Evolutionary conservation across 2,888 invertebrate genomes (phyloP), one percentile per base, ranked within the genome.

Genomic region (Matsumyia berberina): DNA sequence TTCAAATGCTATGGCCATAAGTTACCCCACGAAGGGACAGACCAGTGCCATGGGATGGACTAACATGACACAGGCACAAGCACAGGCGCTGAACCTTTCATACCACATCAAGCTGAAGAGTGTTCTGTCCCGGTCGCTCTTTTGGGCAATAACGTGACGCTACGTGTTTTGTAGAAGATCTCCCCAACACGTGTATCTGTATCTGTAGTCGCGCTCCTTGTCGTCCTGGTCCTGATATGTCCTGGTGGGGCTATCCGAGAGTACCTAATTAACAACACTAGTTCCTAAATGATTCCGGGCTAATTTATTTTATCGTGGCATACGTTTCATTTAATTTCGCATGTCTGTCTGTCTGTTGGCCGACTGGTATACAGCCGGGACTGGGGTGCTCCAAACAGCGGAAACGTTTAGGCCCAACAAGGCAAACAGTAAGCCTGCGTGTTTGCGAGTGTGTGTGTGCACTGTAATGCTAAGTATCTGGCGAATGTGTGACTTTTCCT

Each of bases 1-100:
- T 90, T 91, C 90, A 90, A 91, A 91, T 91, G 91, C 90, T 70
- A 90, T 89, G 90, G 90, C 91, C 90, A 91, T 91, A 91, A 91
- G 90, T 91, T 90, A 89, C 89, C 80, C 55, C 66, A 53, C 33
- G 60, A 57, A 64, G 62, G 70, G 55, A 60, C 79, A 82, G 86
- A 80, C n/a, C 86, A 86, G 73, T 81, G 69, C 76, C 24, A 24
- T 64, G 82, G 46, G 17, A 29, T 49, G 46, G 60, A 12, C 44
- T 51, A 58, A 66, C 79, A 72, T 72, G 72, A 58, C 73, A 73
- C 37, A 58, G 62, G 69, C 69, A 74, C 74, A 72, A 73, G 79
- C 60, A 73, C 58, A 60, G 62, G 53, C 73, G 78, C 72, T 80
- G 83, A 60, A 67, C 77, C 67, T 55, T 44, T 83, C 83, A 83